phyloP scores from a whole-genome alignment of 2,113 vertebrate species.

The Calyptommatus sinebrachiatus region DNA sequence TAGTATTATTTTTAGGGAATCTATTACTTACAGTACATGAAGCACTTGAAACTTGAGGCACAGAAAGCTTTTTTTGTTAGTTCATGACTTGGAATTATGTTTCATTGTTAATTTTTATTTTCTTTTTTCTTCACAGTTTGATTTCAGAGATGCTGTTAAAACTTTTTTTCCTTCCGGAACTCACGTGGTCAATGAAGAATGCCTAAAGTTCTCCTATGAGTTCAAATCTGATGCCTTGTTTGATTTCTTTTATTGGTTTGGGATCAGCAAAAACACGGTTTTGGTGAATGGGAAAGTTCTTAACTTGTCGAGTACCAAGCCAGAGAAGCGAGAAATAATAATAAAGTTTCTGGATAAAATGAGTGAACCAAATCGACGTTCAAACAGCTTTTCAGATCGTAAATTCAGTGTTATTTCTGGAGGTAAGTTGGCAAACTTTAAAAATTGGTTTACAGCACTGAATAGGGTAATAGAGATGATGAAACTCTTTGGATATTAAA shows the following conservation, averaged over 20 bases:
- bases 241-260: slow-evolving; percentile 70
- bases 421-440: slow-evolving; percentile 52
- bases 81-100: not conserved
- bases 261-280: slow-evolving; percentile 65
- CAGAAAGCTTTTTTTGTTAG: not conserved
- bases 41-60: not conserved
- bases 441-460: not conserved
- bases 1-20: not conserved
- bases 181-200: slow-evolving; percentile 55
- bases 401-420: slow-evolving; percentile 64
- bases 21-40: not conserved
- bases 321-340: slow-evolving; percentile 67
- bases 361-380: slow-evolving; percentile 57
- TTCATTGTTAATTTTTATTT: not conserved
- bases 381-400: slow-evolving; percentile 62
- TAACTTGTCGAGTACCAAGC: slow-evolving; percentile 63
- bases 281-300: slow-evolving; percentile 65
- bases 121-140: slow-evolving; percentile 61
- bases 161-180: slow-evolving; percentile 57
- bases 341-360: slow-evolving; percentile 70
- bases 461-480: not conserved
- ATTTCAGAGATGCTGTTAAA: slow-evolving; percentile 63
- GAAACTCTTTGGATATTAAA: not conserved
- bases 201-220: slow-evolving; percentile 64
- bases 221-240: slow-evolving; percentile 68